Percentiles rank a stretch among this genome's conserved stretches.
These are phyloP conservation scores for Lithophane semibrunnea DNA, from an alignment of 2,888 invertebrate genomes.

Conservation along the genomic window DNA sequence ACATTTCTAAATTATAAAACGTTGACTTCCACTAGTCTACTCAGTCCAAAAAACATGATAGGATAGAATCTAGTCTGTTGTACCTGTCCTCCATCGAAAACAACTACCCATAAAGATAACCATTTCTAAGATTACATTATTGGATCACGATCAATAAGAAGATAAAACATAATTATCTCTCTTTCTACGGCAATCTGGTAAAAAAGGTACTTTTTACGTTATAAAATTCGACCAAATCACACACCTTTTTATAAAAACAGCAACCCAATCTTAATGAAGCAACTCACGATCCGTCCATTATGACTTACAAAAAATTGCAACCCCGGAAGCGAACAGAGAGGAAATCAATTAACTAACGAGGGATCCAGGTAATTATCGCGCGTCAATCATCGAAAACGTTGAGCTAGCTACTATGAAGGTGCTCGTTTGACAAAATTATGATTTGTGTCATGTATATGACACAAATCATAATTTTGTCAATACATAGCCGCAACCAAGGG, in stretches of 20 bases:
- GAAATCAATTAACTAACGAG: slow-evolving; percentile 63
- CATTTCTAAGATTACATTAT: neutral
- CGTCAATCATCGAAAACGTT: slow-evolving; percentile 56
- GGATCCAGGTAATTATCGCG: slow-evolving; percentile 62
- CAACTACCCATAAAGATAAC: neutral
- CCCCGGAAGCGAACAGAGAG: slow-evolving; percentile 38
- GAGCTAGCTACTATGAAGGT: slow-evolving; percentile 8
- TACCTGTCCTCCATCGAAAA: neutral
- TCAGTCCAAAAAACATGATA: neutral
- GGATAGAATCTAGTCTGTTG: neutral
- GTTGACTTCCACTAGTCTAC: neutral
- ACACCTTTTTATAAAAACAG: slow-evolving; percentile 16
- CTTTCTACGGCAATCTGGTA: neutral
- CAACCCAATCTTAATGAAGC: slow-evolving; percentile 37
- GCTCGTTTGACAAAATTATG: slow-evolving; percentile 41
- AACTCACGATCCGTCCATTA: slow-evolving; percentile 35
- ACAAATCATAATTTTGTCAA: too few relatives aligned
- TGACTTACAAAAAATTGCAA: slow-evolving; percentile 41
- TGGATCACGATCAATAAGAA: neutral
- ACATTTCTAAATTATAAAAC: neutral
- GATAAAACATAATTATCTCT: neutral
- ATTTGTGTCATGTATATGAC: slow-evolving; percentile 48
- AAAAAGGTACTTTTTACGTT: neutral
- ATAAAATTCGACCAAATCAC: neutral
- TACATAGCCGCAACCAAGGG: slow-evolving; percentile 27